Percentiles rank a stretch among this genome's conserved stretches.
Conservation (phyloP, 2,888 invertebrate species). For the Laothoe populi region DNA sequence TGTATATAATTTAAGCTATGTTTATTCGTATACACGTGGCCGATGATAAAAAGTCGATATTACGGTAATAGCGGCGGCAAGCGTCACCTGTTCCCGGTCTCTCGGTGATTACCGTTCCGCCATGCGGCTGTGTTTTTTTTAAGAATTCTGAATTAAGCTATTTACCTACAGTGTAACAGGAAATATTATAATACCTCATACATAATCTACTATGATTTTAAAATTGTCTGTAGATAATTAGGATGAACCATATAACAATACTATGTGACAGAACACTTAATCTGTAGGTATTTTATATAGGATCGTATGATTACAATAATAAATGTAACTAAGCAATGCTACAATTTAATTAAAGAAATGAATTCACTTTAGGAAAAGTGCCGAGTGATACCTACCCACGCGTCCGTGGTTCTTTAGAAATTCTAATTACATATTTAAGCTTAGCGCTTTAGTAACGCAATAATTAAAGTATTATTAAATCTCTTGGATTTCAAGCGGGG, state of each 20-base stretch:
- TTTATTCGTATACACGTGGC: conserved; percentile 46
- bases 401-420: conserved; percentile 21
- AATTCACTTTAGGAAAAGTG: conserved; percentile 1
- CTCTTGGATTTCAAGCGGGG: conserved; percentile 14
- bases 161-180: conserved; percentile 15
- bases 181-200: conserved; percentile 2
- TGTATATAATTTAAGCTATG: conserved; percentile 48
- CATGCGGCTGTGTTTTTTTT: conserved; percentile 55
- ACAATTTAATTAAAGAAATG: conserved; percentile 20
- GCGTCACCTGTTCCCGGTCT: conserved; percentile 66
- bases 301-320: background rate
- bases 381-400: conserved; percentile 12
- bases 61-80: conserved; percentile 49
- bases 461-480: conserved; percentile 18
- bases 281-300: background rate
- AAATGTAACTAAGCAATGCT: background rate
- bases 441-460: conserved; percentile 24
- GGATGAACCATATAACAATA: background rate
- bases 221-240: background rate
- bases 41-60: conserved; percentile 63
- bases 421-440: conserved; percentile 19
- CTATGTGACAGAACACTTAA: background rate
- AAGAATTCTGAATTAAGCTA: conserved; percentile 40
- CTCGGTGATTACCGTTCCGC: conserved; percentile 58
- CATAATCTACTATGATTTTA: background rate